Conservation (phyloP, 1,140 invertebrate genomes). For the Linepithema humile region DNA sequence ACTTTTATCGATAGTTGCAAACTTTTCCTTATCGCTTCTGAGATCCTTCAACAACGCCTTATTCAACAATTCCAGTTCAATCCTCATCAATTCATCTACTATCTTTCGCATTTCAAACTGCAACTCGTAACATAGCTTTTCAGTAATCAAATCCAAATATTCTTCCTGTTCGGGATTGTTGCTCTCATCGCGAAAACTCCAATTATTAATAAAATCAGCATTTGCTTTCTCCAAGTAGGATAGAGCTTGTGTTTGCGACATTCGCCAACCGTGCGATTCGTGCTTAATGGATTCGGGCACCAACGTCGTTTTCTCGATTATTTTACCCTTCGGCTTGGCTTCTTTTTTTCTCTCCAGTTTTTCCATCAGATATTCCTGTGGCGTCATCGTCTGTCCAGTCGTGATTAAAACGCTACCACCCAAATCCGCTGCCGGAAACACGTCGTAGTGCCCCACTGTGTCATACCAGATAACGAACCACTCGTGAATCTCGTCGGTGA, state of each 20-base stretch:
- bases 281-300: slow-evolving; percentile 28
- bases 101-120: slow-evolving; percentile 84
- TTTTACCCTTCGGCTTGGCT: slow-evolving; percentile 52
- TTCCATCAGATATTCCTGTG: slow-evolving; percentile 83
- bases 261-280: slow-evolving; percentile 65
- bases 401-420: slow-evolving; percentile 85
- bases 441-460: slow-evolving; percentile 83
- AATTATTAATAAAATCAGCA: slow-evolving; percentile 81
- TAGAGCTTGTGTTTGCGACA: slow-evolving; percentile 77
- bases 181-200: slow-evolving; percentile 80
- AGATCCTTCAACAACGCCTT: slow-evolving; percentile 83
- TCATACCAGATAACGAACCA: slow-evolving; percentile 88
- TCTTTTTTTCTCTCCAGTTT: slow-evolving; percentile 56
- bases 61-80: slow-evolving; percentile 85
- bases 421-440: slow-evolving; percentile 83
- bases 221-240: slow-evolving; percentile 77
- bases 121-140: slow-evolving; percentile 84
- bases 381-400: slow-evolving; percentile 84
- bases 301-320: not conserved
- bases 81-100: slow-evolving; percentile 86
- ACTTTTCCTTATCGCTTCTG: slow-evolving; percentile 1
- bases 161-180: slow-evolving; percentile 81
- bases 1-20: not conserved
- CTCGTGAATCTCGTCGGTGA: slow-evolving; percentile 88
- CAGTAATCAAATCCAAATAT: slow-evolving; percentile 84